Evolutionary conservation across 37 sponge, comb jelly and placozoan genomes (phyloP), one percentile per base, ranked within the genome.

Genomic region (Chondrilla cf. caribensis): DNA sequence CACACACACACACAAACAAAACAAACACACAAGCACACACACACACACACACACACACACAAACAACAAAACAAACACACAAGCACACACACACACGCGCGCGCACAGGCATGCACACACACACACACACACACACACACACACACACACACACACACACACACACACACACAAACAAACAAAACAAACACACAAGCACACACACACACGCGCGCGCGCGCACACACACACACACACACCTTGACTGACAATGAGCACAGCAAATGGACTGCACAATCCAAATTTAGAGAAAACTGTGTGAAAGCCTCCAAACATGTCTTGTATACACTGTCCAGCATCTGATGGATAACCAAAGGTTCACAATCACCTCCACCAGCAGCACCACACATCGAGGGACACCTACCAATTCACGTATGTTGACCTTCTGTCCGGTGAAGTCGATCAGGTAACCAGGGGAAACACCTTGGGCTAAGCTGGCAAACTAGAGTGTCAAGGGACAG

Each of bases 391-490:
- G 18, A 62, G 8, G 64, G 21, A 7, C 17, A 58, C 78, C 26
- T 44, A 87, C 87, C 82, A 87, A 39, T 25, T 82, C 82, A 6
- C 82, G 82, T 58, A 81, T 77, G 59, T 71, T 72, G 59, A 57
- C 51, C 35, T 54, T 87, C 47, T 44, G 57, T 2, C 38, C 42
- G n/a, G 87, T 78, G 25, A 83, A 78, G 35, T 83, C 79, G 21
- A 82, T 83, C 59, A 87, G 58, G 58, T 83, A 87, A 11, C 87
- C 83, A 68, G 73, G 71, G 43, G 75, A 83, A 26, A 83, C 87
- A 68, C 75, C 55, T 42, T 87, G 79, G 2, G 77, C 83, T 58
- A 87, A 33, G 14, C 79, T 64, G 1, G 76, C 76, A 39, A 73
- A 73, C 76, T 73, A 39, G 9, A 9, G 26, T 24, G 26, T 24